Evolutionary conservation across 2,797 vertebrate genomes (phyloP).

Genomic region (Peromyscus aztecus): DNA sequence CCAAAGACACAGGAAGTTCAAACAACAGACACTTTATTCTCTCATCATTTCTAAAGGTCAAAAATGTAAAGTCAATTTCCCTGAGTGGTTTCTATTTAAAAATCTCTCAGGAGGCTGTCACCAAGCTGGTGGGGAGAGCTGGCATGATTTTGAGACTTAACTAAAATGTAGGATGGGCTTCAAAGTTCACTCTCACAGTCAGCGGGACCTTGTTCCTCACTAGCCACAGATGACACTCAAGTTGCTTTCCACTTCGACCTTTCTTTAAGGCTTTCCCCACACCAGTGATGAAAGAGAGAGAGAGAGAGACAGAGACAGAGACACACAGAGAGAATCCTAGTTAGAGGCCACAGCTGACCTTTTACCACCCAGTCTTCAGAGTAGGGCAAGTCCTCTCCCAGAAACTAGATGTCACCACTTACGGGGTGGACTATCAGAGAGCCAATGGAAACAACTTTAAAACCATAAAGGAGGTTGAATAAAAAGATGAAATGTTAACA

Average conservation of each 20-base stretch:
- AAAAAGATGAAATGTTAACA: not conserved
- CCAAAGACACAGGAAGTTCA: not conserved
- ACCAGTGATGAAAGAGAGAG: not conserved
- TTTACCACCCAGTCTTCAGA: not conserved
- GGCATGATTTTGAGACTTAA: not conserved
- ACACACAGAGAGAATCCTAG: not conserved
- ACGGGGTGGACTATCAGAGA: not conserved
- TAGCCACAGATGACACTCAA: not conserved
- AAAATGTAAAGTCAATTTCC: not conserved
- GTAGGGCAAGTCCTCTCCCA: not conserved
- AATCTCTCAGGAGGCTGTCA: not conserved
- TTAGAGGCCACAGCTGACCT: not conserved
- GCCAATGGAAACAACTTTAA: not conserved
- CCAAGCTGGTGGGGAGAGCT: not conserved
- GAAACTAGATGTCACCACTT: not conserved
- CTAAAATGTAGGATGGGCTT: not conserved
- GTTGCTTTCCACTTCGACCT: not conserved
- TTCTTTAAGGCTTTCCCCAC: not conserved
- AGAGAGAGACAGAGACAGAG: not conserved
- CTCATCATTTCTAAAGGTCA: slow-evolving; percentile 3
- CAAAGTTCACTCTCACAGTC: not conserved
- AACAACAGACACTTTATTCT: not conserved
- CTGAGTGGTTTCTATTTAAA: not conserved
- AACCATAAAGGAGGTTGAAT: not conserved
- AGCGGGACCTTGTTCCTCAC: not conserved